Base-by-base conservation (phyloP, 2,888 invertebrate genomes). In the Dasypogon diadema region DNA sequence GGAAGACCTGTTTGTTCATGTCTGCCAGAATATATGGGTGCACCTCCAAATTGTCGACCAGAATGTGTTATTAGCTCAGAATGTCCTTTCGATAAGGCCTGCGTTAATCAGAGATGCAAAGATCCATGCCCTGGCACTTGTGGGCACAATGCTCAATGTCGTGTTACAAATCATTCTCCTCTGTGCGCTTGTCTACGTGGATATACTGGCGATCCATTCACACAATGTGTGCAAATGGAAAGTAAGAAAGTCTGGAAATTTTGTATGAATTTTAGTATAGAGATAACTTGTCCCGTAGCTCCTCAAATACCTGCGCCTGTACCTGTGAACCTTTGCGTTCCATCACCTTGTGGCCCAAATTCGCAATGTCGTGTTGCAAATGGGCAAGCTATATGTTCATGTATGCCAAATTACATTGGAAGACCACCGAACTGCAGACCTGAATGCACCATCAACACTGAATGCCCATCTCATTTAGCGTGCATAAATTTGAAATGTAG, bases 101-200 rank as follows among this genome's bases (percentile, higher is more conserved):
- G 96, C 83, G 89, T 92, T 70, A 91, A 91, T 83, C 91, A 92
- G 82, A 93, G 90, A 85, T 96, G 96, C 83, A 89, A 89, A 78
- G 92, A 95, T 85, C 95, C 95, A 60, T 96, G 95, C 84, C 88
- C 90, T 42, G 93, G 93, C 77, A 91, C 92, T n/a, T 96, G 96
- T 83, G 95, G 95, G 24, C 87, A 89, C 77, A 92, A 93, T 86
- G 93, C 95, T 2, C 89, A 92, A 79, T 96, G 96, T 83, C 91
- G 91, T 80, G 93, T 94, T 14, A 91, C 94, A 63, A 94, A 93
- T 85, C 96, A 96, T 83, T 94, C 93, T 84, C 93, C 95, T 48
- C 90, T 94, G 79, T 96, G 96, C 87, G 92, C 92, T 83, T 96
- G 96, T 84, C 89, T 90, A 70, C 87, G 89, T 79, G 92, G 92